Evolutionary conservation across 2,797 vertebrate species (phyloP).

Genomic region (Macroramphosus scolopax): DNA sequence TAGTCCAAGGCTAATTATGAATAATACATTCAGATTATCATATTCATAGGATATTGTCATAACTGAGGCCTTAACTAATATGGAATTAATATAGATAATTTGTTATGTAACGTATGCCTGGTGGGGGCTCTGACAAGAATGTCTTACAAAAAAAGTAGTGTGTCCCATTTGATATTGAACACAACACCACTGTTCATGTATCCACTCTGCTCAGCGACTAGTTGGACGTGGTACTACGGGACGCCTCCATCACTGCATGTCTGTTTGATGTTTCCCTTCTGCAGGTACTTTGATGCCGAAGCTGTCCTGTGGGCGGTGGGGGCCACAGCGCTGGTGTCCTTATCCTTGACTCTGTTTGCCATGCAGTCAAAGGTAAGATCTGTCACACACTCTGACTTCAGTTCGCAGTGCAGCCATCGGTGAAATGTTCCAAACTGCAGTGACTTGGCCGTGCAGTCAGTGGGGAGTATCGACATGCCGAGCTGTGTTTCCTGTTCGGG

Average conservation of each 20-base stretch:
- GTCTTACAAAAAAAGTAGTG: too few relatives aligned
- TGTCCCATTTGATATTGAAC: too few relatives aligned
- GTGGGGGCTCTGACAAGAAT: conserved; percentile 6
- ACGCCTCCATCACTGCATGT: neutral
- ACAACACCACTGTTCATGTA: conserved; percentile 3
- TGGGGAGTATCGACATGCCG: conserved; percentile 30
- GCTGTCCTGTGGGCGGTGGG: conserved; percentile 81
- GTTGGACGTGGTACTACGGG: neutral
- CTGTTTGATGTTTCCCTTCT: too few relatives aligned
- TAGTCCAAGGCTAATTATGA: conserved; percentile 34
- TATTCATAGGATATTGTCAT: conserved; percentile 32
- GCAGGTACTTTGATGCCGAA: conserved; percentile 74
- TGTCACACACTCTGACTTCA: conserved; percentile 38
- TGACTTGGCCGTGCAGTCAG: conserved; percentile 25
- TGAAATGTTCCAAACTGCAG: conserved; percentile 39
- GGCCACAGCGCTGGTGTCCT: conserved; percentile 76
- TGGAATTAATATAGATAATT: conserved; percentile 25
- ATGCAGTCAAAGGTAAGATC: conserved; percentile 82
- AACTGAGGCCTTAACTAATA: conserved; percentile 32
- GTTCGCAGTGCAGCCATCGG: conserved; percentile 38
- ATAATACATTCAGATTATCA: conserved; percentile 42
- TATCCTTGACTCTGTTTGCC: conserved; percentile 79
- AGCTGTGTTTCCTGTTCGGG: conserved; percentile 37
- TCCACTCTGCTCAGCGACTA: conserved; percentile 6
- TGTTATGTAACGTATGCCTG: conserved; percentile 26